phyloP scores from a whole-genome alignment of 2,113 vertebrate genomes.

The Condylura cristata region DNA sequence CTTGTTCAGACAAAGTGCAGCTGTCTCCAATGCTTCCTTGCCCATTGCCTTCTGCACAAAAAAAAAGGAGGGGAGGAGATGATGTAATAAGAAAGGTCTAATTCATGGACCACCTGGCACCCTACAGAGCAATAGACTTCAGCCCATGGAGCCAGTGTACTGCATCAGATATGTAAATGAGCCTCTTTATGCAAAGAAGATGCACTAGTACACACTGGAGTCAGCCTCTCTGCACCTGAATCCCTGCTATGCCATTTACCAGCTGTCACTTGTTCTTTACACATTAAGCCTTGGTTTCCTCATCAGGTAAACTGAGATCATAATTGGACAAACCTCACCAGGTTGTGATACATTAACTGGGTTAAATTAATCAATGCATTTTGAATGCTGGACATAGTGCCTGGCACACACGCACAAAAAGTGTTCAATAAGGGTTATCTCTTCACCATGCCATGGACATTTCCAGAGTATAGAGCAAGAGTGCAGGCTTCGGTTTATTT shows the following conservation, averaged over 20 bases:
- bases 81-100: conserved; percentile 45
- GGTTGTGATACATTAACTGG: background rate
- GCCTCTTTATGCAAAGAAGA: conserved; percentile 12
- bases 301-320: background rate
- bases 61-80: background rate
- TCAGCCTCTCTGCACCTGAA: background rate
- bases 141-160: background rate
- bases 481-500: background rate
- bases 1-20: conserved; percentile 55
- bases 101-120: conserved; percentile 51
- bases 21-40: conserved; percentile 21
- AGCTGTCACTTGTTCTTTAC: background rate
- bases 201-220: background rate
- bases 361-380: background rate
- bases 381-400: background rate
- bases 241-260: too few species aligned
- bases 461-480: background rate
- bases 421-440: background rate
- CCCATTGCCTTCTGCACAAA: background rate
- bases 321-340: background rate
- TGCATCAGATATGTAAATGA: background rate
- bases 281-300: background rate
- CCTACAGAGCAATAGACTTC: background rate
- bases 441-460: accelerated
- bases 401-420: background rate